phyloP scores from a whole-genome alignment of 2,113 vertebrate species.

The Nothocercus julius region DNA sequence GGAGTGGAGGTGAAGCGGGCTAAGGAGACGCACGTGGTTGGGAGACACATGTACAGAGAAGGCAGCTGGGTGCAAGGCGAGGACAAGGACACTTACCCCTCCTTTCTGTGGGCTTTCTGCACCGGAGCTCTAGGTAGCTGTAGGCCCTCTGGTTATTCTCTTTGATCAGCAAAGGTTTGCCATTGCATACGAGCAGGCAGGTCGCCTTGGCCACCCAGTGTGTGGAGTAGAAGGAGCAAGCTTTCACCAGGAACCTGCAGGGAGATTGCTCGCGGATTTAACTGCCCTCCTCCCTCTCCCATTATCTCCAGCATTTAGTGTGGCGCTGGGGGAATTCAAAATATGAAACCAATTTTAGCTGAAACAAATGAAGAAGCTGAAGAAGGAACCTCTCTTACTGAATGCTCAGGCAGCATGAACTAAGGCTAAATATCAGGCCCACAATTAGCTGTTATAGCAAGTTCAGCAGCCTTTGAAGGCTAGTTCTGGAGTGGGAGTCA shows the following conservation, averaged over 20 bases:
- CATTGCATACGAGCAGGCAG: slow-evolving; percentile 63
- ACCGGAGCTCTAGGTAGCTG: slow-evolving; percentile 73
- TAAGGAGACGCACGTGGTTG: neutral
- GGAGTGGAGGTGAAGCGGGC: neutral
- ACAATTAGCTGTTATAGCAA: neutral
- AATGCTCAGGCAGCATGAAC: neutral
- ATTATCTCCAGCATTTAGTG: accelerated
- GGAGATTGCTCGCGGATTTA: neutral
- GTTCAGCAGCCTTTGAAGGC: neutral
- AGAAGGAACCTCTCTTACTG: neutral
- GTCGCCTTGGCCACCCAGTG: slow-evolving; percentile 74
- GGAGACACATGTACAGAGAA: neutral
- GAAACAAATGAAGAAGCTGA: neutral
- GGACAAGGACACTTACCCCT: slow-evolving; percentile 1
- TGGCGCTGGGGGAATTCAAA: neutral
- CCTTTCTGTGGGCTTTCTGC: slow-evolving; percentile 54
- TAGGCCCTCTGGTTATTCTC: slow-evolving; percentile 63
- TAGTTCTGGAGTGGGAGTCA: neutral
- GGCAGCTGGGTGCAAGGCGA: too few species aligned
- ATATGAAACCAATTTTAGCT: neutral
- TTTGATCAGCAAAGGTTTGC: slow-evolving; percentile 72
- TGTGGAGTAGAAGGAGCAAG: slow-evolving; percentile 70
- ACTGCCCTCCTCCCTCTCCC: neutral
- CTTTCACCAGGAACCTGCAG: slow-evolving; percentile 75
- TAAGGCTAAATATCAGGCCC: neutral